Conservation (phyloP, 2,797 vertebrate species). For the Lateolabrax maculatus region DNA sequence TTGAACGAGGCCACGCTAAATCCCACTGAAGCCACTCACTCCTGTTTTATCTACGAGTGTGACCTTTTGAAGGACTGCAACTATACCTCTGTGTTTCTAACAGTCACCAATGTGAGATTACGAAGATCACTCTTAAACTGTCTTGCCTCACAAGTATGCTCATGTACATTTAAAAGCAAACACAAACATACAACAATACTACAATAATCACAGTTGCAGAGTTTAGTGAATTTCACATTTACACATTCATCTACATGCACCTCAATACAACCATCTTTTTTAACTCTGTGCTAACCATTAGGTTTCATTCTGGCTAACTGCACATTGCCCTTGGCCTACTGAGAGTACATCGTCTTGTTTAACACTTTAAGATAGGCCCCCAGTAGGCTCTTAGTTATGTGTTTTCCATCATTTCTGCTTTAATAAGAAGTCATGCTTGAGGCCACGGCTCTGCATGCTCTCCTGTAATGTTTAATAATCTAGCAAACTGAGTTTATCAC, state of each 20-base stretch:
- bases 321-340: conserved; percentile 16
- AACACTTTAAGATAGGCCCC: conserved; percentile 11
- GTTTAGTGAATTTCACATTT: not conserved
- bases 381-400: not conserved
- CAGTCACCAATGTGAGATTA: not conserved
- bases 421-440: not conserved
- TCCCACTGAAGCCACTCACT: conserved; percentile 31
- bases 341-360: conserved; percentile 5
- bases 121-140: not conserved
- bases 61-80: conserved; percentile 31
- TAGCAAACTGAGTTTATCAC: not conserved
- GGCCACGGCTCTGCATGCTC: conserved; percentile 4
- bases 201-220: not conserved
- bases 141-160: too few species aligned
- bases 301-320: conserved; percentile 34
- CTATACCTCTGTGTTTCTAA: not conserved
- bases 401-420: conserved; percentile 6
- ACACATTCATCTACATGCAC: not conserved
- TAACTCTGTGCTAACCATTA: not conserved
- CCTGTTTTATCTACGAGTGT: not conserved
- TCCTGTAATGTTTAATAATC: not conserved
- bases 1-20: conserved; percentile 22
- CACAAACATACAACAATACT: not conserved
- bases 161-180: not conserved
- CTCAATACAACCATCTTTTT: not conserved